These are phyloP conservation scores for Rhabdophis nuchalis DNA, from an alignment of 2,797 vertebrate genomes.

Conservation along the genomic window DNA sequence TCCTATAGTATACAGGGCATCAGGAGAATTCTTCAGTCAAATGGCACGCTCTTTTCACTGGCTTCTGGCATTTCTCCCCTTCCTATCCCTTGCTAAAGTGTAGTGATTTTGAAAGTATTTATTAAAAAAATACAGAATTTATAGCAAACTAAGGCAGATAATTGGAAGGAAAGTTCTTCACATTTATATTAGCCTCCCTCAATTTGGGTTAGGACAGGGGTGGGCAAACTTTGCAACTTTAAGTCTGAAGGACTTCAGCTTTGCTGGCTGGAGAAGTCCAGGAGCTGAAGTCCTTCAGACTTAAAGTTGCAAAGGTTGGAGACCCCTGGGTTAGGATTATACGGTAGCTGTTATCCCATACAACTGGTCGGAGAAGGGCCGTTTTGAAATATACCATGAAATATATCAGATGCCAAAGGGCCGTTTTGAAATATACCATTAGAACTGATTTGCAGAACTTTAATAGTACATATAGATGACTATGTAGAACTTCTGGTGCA, in stretches of 20 bases:
- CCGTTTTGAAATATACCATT: background rate
- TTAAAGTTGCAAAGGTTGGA: too few species aligned
- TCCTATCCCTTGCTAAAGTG: background rate
- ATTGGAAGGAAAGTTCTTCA: background rate
- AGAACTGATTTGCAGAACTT: background rate
- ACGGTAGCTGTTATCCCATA: background rate
- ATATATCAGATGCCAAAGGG: background rate
- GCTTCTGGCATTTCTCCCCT: rapidly evolving
- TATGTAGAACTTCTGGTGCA: background rate
- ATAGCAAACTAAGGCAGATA: background rate
- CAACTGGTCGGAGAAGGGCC: background rate
- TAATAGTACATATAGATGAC: background rate
- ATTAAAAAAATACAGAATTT: background rate
- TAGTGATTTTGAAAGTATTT: background rate
- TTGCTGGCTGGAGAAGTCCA: too few species aligned
- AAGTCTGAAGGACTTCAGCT: too few species aligned
- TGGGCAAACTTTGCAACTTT: too few species aligned
- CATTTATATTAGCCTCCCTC: background rate
- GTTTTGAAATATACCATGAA: background rate
- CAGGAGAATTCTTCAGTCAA: background rate
- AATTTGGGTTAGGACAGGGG: too few species aligned
- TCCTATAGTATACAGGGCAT: background rate
- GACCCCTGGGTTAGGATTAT: too few species aligned
- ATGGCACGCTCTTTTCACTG: background rate
- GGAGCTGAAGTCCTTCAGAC: too few species aligned